phyloP scores from a whole-genome alignment of 2,888 invertebrate genomes.

The Pheosia gnoma region DNA sequence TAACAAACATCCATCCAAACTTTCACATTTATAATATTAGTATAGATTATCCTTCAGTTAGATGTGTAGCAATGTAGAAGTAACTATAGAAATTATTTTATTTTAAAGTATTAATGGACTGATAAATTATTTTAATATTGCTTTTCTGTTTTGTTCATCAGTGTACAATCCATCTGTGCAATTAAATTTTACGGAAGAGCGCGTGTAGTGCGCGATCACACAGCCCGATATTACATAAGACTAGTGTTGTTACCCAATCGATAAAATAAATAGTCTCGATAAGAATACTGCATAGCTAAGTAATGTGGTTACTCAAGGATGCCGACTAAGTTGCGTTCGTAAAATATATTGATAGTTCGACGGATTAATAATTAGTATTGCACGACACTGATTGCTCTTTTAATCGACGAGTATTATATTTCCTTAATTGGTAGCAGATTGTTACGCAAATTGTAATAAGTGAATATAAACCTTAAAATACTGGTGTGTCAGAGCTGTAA shows the following conservation, averaged over 20 bases:
- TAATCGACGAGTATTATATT: neutral
- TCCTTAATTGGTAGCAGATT: conserved; percentile 25
- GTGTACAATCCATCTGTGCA: conserved; percentile 49
- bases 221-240: conserved; percentile 6
- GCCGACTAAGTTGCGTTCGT: conserved; percentile 21
- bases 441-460: conserved; percentile 13
- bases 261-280: conserved; percentile 57
- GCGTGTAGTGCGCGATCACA: conserved; percentile 59
- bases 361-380: conserved; percentile 4
- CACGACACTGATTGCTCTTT: neutral
- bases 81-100: no score
- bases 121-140: neutral
- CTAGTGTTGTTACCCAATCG: conserved; percentile 67
- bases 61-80: no score
- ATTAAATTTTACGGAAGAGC: conserved; percentile 78
- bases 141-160: conserved; percentile 25
- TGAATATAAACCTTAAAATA: no score
- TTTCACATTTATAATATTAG: no score
- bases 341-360: conserved; percentile 8
- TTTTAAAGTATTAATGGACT: no score
- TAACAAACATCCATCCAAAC: no score
- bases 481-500: no score
- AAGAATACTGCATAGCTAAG: conserved; percentile 47
- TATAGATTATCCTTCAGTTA: no score
- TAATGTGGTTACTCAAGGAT: conserved; percentile 57